Base-by-base conservation (phyloP, 1,140 invertebrate species). In the Drosophila guanche region DNA sequence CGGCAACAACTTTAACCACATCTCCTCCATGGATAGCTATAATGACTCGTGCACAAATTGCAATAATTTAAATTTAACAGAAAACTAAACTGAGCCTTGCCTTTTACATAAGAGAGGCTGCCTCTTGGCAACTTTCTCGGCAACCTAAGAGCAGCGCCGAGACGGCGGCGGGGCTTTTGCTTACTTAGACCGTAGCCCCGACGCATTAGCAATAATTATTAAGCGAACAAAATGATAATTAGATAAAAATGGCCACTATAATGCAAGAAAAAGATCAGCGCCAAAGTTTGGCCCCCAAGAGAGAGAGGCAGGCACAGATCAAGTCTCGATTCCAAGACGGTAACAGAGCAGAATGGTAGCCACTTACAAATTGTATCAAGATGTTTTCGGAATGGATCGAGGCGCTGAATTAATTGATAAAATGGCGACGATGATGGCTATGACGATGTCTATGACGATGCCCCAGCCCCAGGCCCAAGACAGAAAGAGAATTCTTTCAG, bases 1-100 rank as follows among this genome's bases (percentile, higher is more conserved):
- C 52, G 14, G 42, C 68, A 46, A 62, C 57, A 53, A 71, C 55
- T 37, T n/a, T 42, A 59, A n/a, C 40, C 41, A 63, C 65, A 51
- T 43, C 29, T 58, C 33, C 33, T 58, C 33, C 33, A 45, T 27
- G 56, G 48, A 71, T 56, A 59, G 37, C 45, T 72, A 50, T 76
- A 83, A 77, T 67, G 63, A 65, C 63, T 62, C 40, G 54, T 42
- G 22, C 37, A 48, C 69, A 59, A 76, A 85, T 85, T 85, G 72
- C 81, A 80, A 85, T 79, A 73, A 84, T 84, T 85, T 85, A 59
- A 79, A 84, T 80, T 81, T 72, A 80, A 57, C 67, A 56, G 45
- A 72, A 68, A 76, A 52, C 55, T 52, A 61, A 51, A 29, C 52
- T 46, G 56, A 50, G 29, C 43, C 42, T 63, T 67, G 20, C 51